These are phyloP conservation scores for Cremastobaeus sp. DNA, from an alignment of 2,888 invertebrate species.

Conservation along the genomic window DNA sequence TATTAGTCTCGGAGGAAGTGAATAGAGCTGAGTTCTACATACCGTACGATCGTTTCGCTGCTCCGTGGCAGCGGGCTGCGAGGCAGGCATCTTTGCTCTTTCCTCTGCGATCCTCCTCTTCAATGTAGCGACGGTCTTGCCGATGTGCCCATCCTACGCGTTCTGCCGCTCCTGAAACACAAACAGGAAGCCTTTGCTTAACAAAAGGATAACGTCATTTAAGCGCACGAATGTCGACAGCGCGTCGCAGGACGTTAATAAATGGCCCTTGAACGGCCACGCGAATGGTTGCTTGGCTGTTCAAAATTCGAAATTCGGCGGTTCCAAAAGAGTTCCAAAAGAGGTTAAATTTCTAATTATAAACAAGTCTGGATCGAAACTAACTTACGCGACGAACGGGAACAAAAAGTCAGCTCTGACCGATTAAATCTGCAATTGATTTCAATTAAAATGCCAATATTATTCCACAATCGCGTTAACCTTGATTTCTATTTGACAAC, in stretches of 20 bases:
- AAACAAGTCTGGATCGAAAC: constrained; percentile 16
- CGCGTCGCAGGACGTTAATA: constrained; percentile 27
- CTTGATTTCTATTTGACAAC: constrained; percentile 35
- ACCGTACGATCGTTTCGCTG: constrained; percentile 76
- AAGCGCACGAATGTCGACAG: constrained; percentile 19
- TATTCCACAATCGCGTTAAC: constrained; percentile 41
- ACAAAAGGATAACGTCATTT: constrained; percentile 54
- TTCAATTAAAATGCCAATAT: constrained; percentile 39
- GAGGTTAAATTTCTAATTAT: constrained; percentile 14
- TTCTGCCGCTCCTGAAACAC: constrained; percentile 69
- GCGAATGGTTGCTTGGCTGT: constrained; percentile 7
- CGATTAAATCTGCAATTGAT: constrained; percentile 30
- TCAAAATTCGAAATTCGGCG: too few species aligned
- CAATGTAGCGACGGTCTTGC: constrained; percentile 70
- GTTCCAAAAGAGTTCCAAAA: too few species aligned
- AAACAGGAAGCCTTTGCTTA: constrained; percentile 64
- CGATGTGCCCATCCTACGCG: constrained; percentile 75
- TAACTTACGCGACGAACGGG: constrained; percentile 2
- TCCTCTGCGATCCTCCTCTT: constrained; percentile 66
- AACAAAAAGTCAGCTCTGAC: neutral
- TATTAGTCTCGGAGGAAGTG: neutral
- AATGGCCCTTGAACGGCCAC: constrained; percentile 21
- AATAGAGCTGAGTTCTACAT: constrained; percentile 52
- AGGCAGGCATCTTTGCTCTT: constrained; percentile 73
- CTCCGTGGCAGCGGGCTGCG: constrained; percentile 75